These are phyloP conservation scores for Catharus minimus DNA, from an alignment of 2,113 vertebrate species.

Conservation along the genomic window DNA sequence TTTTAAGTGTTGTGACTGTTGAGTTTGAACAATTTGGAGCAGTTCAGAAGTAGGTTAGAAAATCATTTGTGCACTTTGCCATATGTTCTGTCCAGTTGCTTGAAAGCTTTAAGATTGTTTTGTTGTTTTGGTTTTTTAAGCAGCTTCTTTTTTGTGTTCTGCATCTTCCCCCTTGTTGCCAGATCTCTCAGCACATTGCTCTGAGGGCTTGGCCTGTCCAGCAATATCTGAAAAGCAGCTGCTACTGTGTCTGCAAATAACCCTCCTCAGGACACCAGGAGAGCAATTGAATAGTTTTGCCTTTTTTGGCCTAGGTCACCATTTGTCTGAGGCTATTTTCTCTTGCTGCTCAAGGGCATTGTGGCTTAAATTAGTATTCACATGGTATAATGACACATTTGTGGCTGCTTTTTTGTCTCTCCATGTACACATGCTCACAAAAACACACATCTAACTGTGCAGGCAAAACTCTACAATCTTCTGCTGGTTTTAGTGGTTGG, in stretches of 20 bases:
- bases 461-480: background rate
- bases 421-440: background rate
- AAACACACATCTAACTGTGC: accelerated
- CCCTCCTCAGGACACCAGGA: constrained; percentile 68
- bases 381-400: constrained; percentile 2
- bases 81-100: background rate
- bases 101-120: background rate
- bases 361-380: constrained; percentile 62
- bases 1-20: background rate
- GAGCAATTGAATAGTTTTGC: constrained; percentile 79
- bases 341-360: constrained; percentile 62
- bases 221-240: constrained; percentile 61
- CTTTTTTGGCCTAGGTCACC: constrained; percentile 77
- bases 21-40: background rate
- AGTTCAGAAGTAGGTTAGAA: background rate
- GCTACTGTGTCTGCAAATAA: constrained; percentile 70
- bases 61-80: background rate
- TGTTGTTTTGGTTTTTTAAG: background rate
- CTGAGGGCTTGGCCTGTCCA: constrained; percentile 27
- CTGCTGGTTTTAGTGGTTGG: background rate
- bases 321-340: constrained; percentile 74
- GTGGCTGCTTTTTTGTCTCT: background rate
- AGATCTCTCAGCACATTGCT: background rate
- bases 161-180: background rate
- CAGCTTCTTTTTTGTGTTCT: background rate